Evolutionary conservation across 1,140 invertebrate genomes (phyloP), one percentile per base, ranked within the genome.

Genomic region (Drosophila persimilis): DNA sequence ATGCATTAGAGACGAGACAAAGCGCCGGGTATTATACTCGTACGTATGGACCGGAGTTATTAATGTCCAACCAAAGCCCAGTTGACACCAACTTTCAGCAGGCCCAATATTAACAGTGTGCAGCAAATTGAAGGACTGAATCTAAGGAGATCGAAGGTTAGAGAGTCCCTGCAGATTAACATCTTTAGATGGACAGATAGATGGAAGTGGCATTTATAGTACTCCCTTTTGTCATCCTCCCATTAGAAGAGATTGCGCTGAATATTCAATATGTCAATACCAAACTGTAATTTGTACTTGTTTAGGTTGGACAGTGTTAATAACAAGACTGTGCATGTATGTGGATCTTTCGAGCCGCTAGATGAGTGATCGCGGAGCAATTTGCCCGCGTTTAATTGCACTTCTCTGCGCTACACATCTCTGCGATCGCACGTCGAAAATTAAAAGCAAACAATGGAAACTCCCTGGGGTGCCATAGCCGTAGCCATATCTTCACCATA

Each of bases 371-470:
- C 50, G 65, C 44, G 46, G 43, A 57, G 51, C 65, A 50, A 56
- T 69, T 69, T 48, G 52, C 45, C 20, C 56, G 53, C 31, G 56
- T 61, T 50, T 77, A 75, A 67, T 63, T 59, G 71, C 39, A 46
- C 53, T 44, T 44, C 44, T 57, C 60, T 53, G 72, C 50, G 35
- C 31, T 31, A 9, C 39, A 44, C 53, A 44, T 44, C 44, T 61
- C 60, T 53, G 72, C 50, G 35, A 57, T 69, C 63, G 69, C 79
- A 83, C 79, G 79, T 83, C 80, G 60, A 66, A 84, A 84, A 83
- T 83, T 77, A 83, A 83, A 83, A 79, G 79, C 79, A 84, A 83
- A 83, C 79, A 83, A 83, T 79, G 65, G 61, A 66, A 75, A 71
- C 73, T 62, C 64, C 39, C 51, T 52, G 39, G 51, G 44, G 43